A percentile compares a stretch with the other conserved stretches of the same genome.
Evolutionary conservation across 2,888 invertebrate species (phyloP).

Genomic region (Chalcis sispes): DNA sequence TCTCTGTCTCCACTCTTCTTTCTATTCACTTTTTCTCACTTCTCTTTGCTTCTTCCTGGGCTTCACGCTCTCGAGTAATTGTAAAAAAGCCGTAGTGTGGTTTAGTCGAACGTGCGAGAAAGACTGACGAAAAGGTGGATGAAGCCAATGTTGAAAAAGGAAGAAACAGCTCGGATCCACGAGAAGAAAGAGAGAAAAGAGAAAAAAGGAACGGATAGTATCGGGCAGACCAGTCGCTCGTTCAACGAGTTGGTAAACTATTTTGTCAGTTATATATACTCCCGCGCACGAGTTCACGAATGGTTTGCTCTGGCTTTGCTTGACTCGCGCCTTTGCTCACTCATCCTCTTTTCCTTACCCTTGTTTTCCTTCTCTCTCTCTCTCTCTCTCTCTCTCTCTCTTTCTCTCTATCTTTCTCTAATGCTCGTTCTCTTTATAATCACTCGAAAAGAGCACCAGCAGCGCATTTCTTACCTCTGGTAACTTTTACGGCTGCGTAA

Average conservation of each 20-base stretch:
- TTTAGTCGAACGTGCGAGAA: neutral
- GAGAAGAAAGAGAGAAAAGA: neutral
- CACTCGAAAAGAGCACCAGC: conserved; percentile 64
- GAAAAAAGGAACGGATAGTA: conserved; percentile 19
- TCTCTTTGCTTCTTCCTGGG: conserved; percentile 45
- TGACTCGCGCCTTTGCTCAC: conserved; percentile 57
- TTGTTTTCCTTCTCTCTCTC: neutral
- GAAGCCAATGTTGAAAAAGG: conserved; percentile 33
- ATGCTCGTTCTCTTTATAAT: conserved; percentile 57
- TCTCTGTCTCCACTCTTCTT: conserved; percentile 54
- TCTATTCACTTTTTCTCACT: conserved; percentile 53
- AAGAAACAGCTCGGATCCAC: conserved; percentile 10
- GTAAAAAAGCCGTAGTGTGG: neutral
- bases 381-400: conserved; percentile 10
- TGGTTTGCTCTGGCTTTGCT: conserved; percentile 49
- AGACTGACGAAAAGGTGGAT: neutral
- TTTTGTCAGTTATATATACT: conserved; percentile 59
- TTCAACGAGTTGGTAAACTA: conserved; percentile 73
- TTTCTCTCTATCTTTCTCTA: conserved; percentile 47
- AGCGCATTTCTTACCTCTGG: conserved; percentile 65
- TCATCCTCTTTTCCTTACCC: conserved; percentile 11
- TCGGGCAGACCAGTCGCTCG: conserved; percentile 38
- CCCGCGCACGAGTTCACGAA: conserved; percentile 14
- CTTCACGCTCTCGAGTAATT: neutral
- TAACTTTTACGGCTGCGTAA: conserved; percentile 71